Evolutionary conservation across 2,113 vertebrate genomes (phyloP), one percentile per base, ranked within the genome.

Genomic region (Todiramphus saurophagus): DNA sequence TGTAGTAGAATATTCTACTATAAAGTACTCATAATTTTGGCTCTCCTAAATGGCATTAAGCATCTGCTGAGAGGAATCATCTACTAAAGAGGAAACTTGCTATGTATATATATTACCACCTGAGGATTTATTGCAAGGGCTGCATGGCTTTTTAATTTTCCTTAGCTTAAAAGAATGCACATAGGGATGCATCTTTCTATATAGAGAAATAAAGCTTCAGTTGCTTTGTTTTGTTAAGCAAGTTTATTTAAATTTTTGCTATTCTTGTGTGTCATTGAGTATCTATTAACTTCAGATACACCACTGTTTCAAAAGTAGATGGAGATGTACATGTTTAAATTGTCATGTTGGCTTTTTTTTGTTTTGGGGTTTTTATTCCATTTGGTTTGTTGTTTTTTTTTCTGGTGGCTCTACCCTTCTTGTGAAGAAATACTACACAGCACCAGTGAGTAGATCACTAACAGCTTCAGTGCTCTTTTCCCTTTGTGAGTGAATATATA

Each of bases 151-250:
- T 96, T 89, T 95, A 74, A 41, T 91, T 97, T 96, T 97, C 93
- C 93, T 83, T 97, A 96, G 96, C 95, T 97, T 95, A 97, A 96
- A 98, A 97, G 24, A 96, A 91, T 96, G 91, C 94, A 95, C 95
- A 63, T 73, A 94, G 89, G 84, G 81, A 67, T 72, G 80, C 91
- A 75, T 97, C 94, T 95, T 98, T 97, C 96, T 93, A 90, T 95
- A 74, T 90, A 97, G 95, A 96, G 86, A 86, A 97, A 96, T 97
- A 97, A 95, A 96, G 94, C 58, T 97, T 96, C 81, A 82, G 63
- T 95, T 70, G 78, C 90, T 98, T 97, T 96, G 88, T 95, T 98
- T 97, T 94, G 95, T 89, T 97, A 97, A 97, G 82, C 82, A 97
- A 77, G 37, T 95, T 96, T 87, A 85, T 92, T 97, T 94, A 96